Evolutionary conservation across 1,140 invertebrate species (phyloP), one percentile per base, ranked within the genome.

Genomic region (Caerostris extrusa): DNA sequence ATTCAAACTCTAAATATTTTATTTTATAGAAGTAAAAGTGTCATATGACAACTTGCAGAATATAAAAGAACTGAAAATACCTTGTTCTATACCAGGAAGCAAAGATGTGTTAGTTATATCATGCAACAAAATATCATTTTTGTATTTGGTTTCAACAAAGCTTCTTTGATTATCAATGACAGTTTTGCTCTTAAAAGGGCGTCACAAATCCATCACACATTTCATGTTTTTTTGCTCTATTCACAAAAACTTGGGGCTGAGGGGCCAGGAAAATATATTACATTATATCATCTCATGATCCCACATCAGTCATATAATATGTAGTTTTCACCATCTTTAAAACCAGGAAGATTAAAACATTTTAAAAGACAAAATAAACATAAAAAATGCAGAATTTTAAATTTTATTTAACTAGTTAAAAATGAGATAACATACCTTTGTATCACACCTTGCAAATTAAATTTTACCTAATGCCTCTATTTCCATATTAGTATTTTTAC

Each of bases 81-180:
- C 94, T n/a, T 71, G 77, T 90, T 89, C 87, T 87, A 71, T 53
- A 57, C 82, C 94, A n/a, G n/a, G 86, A 91, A 85, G 17, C 94
- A 82, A 10, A 95, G 94, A n/a, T 95, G 94, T 34, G 93, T 91
- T 3, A n/a, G 87, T 95, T n/a, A 95, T 67, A 91, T 95, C 95
- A n/a, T n/a, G 64, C 95, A 95, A 10, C 95, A 86, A 53, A 93
- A 90, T 95, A 95, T 3, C n/a, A n/a, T 92, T 67, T 19, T 57
- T 86, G 12, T 58, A 14, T 12, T 93, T 34, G 3, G 7, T 34
- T 17, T 71, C 55, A 57, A 69, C n/a, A 56, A 92, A 88, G 3
- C 34, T 60, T 34, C 34, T 81, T 77, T 57, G 19, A 61, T 82
- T 86, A 8, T 93, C 55, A 14, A 56, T 5, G 3, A 56, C 53